Conservation (phyloP, 2,888 invertebrate genomes). For the Bembecia ichneumoniformis region DNA sequence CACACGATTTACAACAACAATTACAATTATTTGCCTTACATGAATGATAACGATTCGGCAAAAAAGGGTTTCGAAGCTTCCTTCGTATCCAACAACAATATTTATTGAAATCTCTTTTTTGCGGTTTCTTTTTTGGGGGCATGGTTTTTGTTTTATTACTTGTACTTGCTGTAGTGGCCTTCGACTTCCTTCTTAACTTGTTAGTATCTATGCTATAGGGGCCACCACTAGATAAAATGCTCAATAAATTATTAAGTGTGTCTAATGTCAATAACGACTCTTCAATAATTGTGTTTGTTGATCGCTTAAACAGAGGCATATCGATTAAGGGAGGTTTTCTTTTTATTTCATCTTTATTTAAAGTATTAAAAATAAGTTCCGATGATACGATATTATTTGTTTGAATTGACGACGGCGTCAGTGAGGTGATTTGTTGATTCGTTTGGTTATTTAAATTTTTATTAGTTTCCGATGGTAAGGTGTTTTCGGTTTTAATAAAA, state of each 20-base stretch:
- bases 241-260: background rate
- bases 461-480: too few relatives aligned
- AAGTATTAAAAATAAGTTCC: too few relatives aligned
- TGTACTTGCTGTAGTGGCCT: too few relatives aligned
- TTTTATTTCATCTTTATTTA: background rate
- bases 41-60: background rate
- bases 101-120: background rate
- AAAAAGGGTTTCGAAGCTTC: background rate
- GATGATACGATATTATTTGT: too few relatives aligned
- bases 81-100: background rate
- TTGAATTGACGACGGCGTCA: background rate
- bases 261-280: background rate
- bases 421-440: background rate
- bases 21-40: background rate
- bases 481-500: too few relatives aligned
- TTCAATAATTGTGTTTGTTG: background rate
- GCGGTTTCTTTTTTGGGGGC: background rate
- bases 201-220: too few relatives aligned
- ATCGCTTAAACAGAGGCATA: background rate
- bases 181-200: too few relatives aligned
- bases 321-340: too few relatives aligned
- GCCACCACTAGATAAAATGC: background rate
- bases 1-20: background rate
- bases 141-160: too few relatives aligned
- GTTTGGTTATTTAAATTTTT: too few relatives aligned